Evolutionary conservation across 2,113 vertebrate genomes (phyloP).

Genomic region (Daubentonia madagascariensis): DNA sequence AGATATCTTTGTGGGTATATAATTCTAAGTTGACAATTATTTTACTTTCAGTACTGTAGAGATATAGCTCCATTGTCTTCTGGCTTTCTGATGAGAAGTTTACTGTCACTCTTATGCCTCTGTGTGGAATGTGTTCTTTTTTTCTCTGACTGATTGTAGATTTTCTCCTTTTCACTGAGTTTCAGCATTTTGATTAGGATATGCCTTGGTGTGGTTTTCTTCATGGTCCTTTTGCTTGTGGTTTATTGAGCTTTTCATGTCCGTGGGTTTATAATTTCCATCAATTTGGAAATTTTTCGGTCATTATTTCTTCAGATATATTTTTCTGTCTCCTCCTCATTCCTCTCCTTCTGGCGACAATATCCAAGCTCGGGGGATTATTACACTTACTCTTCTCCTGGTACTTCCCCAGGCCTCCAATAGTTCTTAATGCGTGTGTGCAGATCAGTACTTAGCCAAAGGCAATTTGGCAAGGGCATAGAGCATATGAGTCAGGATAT

Average conservation of each 20-base stretch:
- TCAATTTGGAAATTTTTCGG: not conserved
- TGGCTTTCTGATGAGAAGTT: not conserved
- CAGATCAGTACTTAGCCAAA: not conserved
- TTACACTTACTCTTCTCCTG: not conserved
- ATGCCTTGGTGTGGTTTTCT: not conserved
- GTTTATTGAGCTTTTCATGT: not conserved
- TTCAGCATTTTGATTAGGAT: not conserved
- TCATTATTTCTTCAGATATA: not conserved
- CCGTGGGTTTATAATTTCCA: not conserved
- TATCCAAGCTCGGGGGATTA: not conserved
- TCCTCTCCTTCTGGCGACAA: not conserved
- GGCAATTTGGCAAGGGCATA: not conserved
- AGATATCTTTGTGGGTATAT: not conserved
- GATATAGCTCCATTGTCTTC: not conserved
- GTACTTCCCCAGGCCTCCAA: not conserved
- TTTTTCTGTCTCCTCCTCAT: not conserved
- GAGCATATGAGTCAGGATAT: not conserved
- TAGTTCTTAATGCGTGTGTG: not conserved
- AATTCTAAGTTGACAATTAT: not conserved
- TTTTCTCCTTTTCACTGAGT: not conserved
- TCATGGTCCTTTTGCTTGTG: not conserved
- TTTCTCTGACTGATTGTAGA: not conserved
- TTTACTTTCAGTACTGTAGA: not conserved
- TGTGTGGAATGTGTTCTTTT: not conserved
- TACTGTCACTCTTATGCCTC: not conserved